Percentiles rank a stretch among this genome's conserved stretches.
These are phyloP conservation scores for Pimephales promelas DNA, from an alignment of 2,113 vertebrate genomes.

Conservation along the genomic window DNA sequence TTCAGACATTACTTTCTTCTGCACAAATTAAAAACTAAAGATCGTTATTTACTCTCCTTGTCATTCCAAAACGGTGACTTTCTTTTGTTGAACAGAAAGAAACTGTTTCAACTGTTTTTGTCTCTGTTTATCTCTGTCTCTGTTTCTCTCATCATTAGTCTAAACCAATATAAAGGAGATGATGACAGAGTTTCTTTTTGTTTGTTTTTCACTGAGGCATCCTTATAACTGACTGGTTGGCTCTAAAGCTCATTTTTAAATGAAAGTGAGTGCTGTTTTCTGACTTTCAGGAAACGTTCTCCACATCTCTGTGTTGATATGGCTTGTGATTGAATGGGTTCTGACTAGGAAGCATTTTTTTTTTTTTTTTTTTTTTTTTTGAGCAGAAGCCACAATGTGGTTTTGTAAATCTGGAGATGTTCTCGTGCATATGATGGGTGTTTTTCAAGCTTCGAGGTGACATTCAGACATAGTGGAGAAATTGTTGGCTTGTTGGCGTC, in stretches of 20 bases:
- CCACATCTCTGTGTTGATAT: not conserved
- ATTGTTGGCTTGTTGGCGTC: not conserved
- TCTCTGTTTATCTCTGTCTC: not conserved
- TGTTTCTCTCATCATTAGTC: too few relatives aligned
- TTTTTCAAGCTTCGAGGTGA: constrained; percentile 25
- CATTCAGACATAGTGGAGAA: constrained; percentile 26
- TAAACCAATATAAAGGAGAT: not conserved
- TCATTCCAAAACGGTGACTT: not conserved
- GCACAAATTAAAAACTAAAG: not conserved
- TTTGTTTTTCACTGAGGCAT: not conserved
- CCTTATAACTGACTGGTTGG: not conserved
- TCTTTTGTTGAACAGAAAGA: not conserved
- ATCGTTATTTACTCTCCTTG: not conserved
- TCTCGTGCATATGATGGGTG: constrained; percentile 31
- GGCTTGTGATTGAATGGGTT: constrained; percentile 5
- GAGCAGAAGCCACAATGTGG: constrained; percentile 21
- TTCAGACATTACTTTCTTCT: not conserved
- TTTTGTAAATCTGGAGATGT: not conserved
- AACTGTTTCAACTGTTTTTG: not conserved
- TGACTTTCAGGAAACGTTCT: not conserved
- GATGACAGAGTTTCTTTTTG: not conserved
- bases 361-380: constrained; percentile 36
- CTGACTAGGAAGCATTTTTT: constrained; percentile 10
- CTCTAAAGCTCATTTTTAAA: too few relatives aligned
- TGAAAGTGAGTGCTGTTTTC: too few relatives aligned